phyloP scores from a whole-genome alignment of 1,140 invertebrate species.

The Hycleus cichorii region DNA sequence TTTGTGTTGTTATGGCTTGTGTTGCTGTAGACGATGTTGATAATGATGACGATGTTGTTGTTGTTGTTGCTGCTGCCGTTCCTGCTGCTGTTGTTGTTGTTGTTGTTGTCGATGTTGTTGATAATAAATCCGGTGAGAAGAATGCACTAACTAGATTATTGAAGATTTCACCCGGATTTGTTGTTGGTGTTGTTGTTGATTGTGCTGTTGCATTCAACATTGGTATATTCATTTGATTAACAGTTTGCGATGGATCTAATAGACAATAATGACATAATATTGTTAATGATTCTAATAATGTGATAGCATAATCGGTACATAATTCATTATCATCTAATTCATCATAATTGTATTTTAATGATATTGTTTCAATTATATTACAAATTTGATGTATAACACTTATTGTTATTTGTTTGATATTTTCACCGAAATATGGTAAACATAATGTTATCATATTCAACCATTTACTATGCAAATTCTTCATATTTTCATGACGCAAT shows the following conservation, averaged over 20 bases:
- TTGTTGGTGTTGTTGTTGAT: constrained; percentile 38
- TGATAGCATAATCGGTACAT: constrained; percentile 70
- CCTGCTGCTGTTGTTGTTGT: no score
- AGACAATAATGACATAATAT: constrained; percentile 81
- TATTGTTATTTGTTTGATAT: constrained; percentile 68
- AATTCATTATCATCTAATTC: constrained; percentile 31
- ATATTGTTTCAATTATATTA: constrained; percentile 65
- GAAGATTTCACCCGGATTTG: constrained; percentile 66
- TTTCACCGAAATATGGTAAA: constrained; percentile 64
- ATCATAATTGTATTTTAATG: constrained; percentile 34
- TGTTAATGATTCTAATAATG: constrained; percentile 73
- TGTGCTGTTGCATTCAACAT: constrained; percentile 17
- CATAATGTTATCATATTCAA: constrained; percentile 70
- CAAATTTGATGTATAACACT: constrained; percentile 77
- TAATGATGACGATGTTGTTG: no score
- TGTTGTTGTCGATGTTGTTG: no score
- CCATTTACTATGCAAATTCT: constrained; percentile 74
- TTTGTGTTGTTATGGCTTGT: no score
- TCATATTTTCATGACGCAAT: constrained; percentile 54
- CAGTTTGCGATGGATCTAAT: constrained; percentile 60
- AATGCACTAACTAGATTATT: constrained; percentile 78
- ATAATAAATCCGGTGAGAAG: constrained; percentile 38
- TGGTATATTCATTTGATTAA: constrained; percentile 51
- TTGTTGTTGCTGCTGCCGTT: no score
- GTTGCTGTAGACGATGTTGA: no score